Conservation (phyloP, 2,113 vertebrate genomes). For the Actenoides hombroni region DNA sequence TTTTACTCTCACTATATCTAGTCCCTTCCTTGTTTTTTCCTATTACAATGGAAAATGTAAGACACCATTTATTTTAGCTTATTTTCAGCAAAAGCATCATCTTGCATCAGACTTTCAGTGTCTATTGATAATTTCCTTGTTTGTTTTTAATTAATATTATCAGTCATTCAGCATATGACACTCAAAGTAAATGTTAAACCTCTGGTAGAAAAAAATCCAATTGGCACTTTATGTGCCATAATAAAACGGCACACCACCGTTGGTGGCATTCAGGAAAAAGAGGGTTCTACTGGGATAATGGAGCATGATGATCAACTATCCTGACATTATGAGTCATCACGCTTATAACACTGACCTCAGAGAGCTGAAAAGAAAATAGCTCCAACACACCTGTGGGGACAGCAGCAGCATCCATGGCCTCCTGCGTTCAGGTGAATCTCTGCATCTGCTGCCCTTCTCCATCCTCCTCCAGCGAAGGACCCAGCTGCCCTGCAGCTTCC, state of each 20-base stretch:
- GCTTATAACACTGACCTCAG: not conserved
- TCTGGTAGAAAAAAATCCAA: not conserved
- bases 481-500: not conserved
- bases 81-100: not conserved
- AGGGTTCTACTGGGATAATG: not conserved
- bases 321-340: not conserved
- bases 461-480: not conserved
- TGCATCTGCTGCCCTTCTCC: not conserved
- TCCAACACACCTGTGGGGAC: not conserved
- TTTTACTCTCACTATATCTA: not conserved
- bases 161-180: not conserved
- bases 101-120: not conserved
- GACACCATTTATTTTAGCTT: not conserved
- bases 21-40: not conserved
- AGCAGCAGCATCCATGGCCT: rapidly evolving
- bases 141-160: conserved; percentile 60
- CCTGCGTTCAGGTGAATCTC: not conserved
- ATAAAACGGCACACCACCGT: not conserved
- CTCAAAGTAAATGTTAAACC: conserved; percentile 54
- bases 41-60: rapidly evolving
- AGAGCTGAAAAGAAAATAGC: not conserved
- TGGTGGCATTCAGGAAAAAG: not conserved
- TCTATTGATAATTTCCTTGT: not conserved
- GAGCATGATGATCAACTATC: not conserved
- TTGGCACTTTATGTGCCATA: not conserved